Evolutionary conservation across 2,888 invertebrate genomes (phyloP), one percentile per base, ranked within the genome.

Genomic region (Argyresthia albistria): DNA sequence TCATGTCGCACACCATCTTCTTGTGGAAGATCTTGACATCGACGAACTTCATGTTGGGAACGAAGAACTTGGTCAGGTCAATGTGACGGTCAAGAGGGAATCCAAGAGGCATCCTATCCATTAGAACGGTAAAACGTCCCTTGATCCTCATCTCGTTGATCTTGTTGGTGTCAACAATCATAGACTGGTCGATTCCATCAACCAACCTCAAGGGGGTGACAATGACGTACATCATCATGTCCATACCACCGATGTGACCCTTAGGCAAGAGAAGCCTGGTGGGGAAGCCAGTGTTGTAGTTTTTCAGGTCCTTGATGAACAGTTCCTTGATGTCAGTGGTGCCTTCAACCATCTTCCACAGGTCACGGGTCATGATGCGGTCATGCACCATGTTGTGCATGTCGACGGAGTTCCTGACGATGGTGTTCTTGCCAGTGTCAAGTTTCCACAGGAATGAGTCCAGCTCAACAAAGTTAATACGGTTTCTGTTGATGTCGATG

Each of bases 11-110:
- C 0, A 61, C 63, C 55, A 86, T 74, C 50, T 84, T 86, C 63
- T 89, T 88, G 76, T 93, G 91, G 83, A 89, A 93, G 65, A 93
- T 87, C 59, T 82, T 80, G 6, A 91, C 88, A 61, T 92, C 91
- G 60, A 91, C 86, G 70, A 91, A 90, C 72, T 84, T 89, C 80
- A 91, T 90, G 80, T 94, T 94, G 43, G 92, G 90, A 14, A 91
- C 90, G 59, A 86, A 87, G 88, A 91, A 93, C 56, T 80, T 82
- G 50, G 76, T 76, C 48, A 90, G 80, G 47, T 90, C 82, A 64
- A 92, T 89, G 16, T 82, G 80, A 61, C 93, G 91, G 69, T 95
- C 93, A 69, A 95, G 89, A 56, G 95, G 95, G 88, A 91, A 95
- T 53, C 93, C 93, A 64, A 91, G 83, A 48, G 93, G 89, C 70